phyloP scores from a whole-genome alignment of 2,797 vertebrate genomes.

The Pangasius macronema region DNA sequence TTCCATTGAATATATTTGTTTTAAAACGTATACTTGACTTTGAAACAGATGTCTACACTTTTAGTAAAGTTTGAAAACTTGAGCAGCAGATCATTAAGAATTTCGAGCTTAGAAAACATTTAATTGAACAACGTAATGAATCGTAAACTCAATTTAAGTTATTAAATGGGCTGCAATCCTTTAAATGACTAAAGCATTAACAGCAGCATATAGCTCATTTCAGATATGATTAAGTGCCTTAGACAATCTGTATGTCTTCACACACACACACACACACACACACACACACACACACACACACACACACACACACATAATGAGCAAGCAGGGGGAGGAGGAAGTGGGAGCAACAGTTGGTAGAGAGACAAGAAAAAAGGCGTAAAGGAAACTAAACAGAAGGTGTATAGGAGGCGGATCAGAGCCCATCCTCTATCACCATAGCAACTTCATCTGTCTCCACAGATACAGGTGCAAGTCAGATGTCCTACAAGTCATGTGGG shows the following conservation, averaged over 20 bases:
- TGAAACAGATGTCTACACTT: constrained; percentile 16
- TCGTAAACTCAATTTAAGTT: background rate
- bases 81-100: constrained; percentile 12
- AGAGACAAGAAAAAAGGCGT: background rate
- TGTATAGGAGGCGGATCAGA: constrained; percentile 26
- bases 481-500: no score
- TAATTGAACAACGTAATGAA: constrained; percentile 16
- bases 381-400: constrained; percentile 10
- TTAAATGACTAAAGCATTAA: constrained; percentile 20
- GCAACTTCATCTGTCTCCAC: constrained; percentile 25
- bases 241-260: background rate
- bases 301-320: background rate
- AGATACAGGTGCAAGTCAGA: background rate
- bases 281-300: background rate
- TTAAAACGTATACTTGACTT: constrained; percentile 21
- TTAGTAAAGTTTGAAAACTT: constrained; percentile 9
- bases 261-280: background rate
- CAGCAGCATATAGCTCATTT: background rate
- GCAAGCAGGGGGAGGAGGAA: background rate
- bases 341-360: background rate
- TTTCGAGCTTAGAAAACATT: constrained; percentile 20
- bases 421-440: constrained; percentile 17
- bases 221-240: constrained; percentile 21
- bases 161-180: constrained; percentile 6
- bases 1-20: background rate